Percentiles rank a stretch among this genome's conserved stretches.
Conservation (phyloP, 2,888 invertebrate genomes). For the Troides oblongomaculatus region DNA sequence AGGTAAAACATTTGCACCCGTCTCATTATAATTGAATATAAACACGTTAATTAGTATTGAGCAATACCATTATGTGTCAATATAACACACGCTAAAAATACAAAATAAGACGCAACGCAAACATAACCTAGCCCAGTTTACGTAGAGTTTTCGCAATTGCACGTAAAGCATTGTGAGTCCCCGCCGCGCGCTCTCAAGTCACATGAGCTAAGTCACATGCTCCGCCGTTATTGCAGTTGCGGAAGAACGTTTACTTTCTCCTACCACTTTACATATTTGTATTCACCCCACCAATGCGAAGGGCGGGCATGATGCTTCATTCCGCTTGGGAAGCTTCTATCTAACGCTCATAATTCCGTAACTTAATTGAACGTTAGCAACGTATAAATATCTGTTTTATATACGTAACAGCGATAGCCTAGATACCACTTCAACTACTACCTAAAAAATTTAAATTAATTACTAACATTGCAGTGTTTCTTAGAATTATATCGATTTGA, state of each 20-base stretch:
- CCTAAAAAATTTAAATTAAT: no score
- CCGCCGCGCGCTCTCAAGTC: conserved; percentile 39
- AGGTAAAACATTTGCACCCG: conserved; percentile 24
- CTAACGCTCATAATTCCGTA: neutral
- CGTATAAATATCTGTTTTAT: no score
- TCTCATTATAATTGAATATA: conserved; percentile 31
- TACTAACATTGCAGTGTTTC: no score
- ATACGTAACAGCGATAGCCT: no score
- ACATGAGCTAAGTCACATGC: conserved; percentile 59
- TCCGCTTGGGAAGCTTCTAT: conserved; percentile 3
- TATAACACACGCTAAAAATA: conserved; percentile 50
- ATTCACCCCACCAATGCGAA: conserved; percentile 36
- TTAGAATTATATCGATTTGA: no score
- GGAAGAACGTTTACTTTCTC: conserved; percentile 60
- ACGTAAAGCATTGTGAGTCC: conserved; percentile 45
- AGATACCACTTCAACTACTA: no score
- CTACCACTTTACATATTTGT: conserved; percentile 42
- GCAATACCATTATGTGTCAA: conserved; percentile 53
- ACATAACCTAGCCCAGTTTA: conserved; percentile 50
- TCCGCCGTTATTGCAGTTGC: conserved; percentile 50
- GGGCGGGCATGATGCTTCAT: conserved; percentile 33
- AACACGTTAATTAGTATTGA: conserved; percentile 49
- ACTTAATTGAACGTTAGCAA: no score
- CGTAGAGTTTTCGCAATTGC: conserved; percentile 54
- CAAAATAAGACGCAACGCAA: conserved; percentile 48